A percentile compares a stretch with the other conserved stretches of the same genome.
Conservation (phyloP, 2,797 vertebrate genomes). For the Oreochromis grahami region DNA sequence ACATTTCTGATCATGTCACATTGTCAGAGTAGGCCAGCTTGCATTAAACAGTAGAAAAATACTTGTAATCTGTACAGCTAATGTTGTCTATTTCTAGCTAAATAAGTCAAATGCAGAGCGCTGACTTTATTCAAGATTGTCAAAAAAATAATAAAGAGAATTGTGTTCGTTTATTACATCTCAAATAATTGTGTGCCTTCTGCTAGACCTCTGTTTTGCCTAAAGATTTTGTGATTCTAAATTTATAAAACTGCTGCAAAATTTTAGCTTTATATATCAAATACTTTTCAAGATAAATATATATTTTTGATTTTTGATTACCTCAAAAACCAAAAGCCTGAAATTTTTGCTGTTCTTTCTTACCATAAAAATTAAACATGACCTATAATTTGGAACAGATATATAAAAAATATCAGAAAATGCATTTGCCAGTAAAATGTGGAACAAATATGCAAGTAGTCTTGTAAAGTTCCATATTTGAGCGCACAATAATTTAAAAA, state of each 20-base stretch:
- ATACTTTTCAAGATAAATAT: neutral
- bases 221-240: neutral
- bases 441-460: neutral
- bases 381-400: neutral
- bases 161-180: neutral
- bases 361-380: neutral
- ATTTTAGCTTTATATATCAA: neutral
- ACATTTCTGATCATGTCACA: neutral
- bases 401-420: neutral
- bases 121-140: neutral
- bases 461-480: neutral
- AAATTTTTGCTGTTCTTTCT: neutral
- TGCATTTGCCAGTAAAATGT: neutral
- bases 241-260: neutral
- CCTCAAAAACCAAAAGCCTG: neutral
- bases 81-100: neutral
- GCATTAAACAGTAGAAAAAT: neutral
- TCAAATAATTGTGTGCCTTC: neutral
- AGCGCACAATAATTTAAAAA: neutral
- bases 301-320: neutral
- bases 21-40: neutral
- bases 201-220: neutral
- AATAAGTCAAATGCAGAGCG: neutral
- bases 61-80: neutral
- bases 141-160: neutral